Conservation (phyloP, 2,888 invertebrate species). For the Drosophila neotestacea region DNA sequence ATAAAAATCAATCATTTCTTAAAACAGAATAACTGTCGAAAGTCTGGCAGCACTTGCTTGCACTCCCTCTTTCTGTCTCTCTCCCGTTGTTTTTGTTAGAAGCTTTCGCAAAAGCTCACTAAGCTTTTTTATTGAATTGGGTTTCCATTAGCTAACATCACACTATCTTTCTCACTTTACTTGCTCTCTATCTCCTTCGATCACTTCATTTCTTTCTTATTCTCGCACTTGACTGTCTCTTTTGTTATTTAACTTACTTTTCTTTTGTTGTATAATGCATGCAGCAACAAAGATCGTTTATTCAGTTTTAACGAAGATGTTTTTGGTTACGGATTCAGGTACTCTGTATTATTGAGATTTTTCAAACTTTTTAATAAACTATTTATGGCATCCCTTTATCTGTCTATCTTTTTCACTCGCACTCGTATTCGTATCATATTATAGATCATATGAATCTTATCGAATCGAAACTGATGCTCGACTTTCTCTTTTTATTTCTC, state of each 20-base stretch:
- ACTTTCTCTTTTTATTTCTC: slow-evolving; percentile 55
- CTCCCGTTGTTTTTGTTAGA: neutral
- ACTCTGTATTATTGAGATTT: slow-evolving; percentile 55
- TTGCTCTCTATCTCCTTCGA: slow-evolving; percentile 11
- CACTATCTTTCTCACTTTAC: slow-evolving; percentile 19
- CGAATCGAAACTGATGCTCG: slow-evolving; percentile 64
- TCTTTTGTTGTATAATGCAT: slow-evolving; percentile 86
- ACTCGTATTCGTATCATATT: slow-evolving; percentile 26
- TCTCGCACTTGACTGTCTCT: slow-evolving; percentile 4
- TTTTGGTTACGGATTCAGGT: slow-evolving; percentile 87
- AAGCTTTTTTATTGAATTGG: slow-evolving; percentile 18
- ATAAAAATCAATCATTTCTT: too few species aligned
- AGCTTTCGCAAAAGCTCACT: neutral
- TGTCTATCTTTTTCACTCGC: slow-evolving; percentile 17
- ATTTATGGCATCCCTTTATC: slow-evolving; percentile 13
- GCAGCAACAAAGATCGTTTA: slow-evolving; percentile 93
- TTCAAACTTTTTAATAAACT: neutral
- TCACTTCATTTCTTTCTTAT: slow-evolving; percentile 8
- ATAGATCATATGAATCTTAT: slow-evolving; percentile 19
- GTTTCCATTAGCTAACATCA: slow-evolving; percentile 15
- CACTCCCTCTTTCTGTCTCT: slow-evolving; percentile 9
- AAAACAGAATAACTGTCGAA: too few species aligned
- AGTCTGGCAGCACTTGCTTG: neutral
- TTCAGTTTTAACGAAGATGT: slow-evolving; percentile 93
- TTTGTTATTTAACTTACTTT: slow-evolving; percentile 18